Conservation (phyloP, 2,797 vertebrate genomes). For the Argyrosomus regius region DNA sequence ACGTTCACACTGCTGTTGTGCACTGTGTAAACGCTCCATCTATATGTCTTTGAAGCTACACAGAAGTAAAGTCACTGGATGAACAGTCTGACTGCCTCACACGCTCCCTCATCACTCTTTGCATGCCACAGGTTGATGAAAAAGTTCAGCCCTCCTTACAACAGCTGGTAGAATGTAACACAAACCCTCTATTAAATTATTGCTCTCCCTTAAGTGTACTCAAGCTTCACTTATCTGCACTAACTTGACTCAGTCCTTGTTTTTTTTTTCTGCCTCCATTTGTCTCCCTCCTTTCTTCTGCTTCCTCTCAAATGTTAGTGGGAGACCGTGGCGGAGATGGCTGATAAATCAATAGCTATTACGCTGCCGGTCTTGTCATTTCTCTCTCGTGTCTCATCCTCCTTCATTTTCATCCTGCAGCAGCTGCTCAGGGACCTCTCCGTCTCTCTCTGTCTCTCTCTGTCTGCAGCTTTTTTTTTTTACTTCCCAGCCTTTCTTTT, state of each 20-base stretch:
- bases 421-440: conserved; percentile 42
- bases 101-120: conserved; percentile 7
- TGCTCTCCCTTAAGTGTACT: conserved; percentile 70
- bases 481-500: conserved; percentile 11
- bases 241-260: conserved; percentile 48
- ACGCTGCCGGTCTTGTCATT: conserved; percentile 35
- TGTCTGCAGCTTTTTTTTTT: conserved; percentile 10
- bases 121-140: conserved; percentile 70
- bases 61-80: background rate
- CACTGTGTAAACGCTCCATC: conserved; percentile 21
- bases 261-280: conserved; percentile 33
- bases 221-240: conserved; percentile 61
- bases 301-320: conserved; percentile 35
- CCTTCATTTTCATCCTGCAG: conserved; percentile 51
- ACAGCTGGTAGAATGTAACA: conserved; percentile 65
- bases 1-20: conserved; percentile 25
- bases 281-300: conserved; percentile 32
- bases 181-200: conserved; percentile 61
- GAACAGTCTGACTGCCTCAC: too few relatives aligned
- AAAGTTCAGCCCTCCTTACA: conserved; percentile 36
- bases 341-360: conserved; percentile 69
- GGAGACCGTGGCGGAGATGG: conserved; percentile 9
- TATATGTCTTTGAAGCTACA: conserved; percentile 64
- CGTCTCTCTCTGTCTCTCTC: background rate
- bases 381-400: conserved; percentile 52